phyloP scores from a whole-genome alignment of 1,140 invertebrate species.

The Drosophila littoralis region DNA sequence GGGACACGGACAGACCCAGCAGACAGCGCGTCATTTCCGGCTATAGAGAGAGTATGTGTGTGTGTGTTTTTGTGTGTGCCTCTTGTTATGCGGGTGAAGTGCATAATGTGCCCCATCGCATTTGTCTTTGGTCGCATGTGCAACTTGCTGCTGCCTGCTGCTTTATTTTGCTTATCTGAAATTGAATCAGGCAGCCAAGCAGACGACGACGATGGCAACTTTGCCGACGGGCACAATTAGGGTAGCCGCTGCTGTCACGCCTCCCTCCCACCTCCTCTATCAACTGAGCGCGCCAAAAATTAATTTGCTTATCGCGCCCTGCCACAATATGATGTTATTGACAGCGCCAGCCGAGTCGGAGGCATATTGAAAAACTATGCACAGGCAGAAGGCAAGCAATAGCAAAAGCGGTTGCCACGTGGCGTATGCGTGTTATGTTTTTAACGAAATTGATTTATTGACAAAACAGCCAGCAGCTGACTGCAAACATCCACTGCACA shows the following conservation, averaged over 20 bases:
- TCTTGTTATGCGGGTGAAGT: slow-evolving; percentile 69
- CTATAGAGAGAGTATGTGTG: slow-evolving; percentile 16
- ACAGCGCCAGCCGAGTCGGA: slow-evolving; percentile 49
- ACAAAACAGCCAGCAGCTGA: slow-evolving; percentile 66
- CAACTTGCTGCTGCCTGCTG: slow-evolving; percentile 48
- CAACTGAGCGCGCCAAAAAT: slow-evolving; percentile 50
- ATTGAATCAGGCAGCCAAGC: slow-evolving; percentile 80
- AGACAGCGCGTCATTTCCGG: slow-evolving; percentile 75
- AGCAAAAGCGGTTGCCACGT: slow-evolving; percentile 51
- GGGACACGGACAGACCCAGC: slow-evolving; percentile 23
- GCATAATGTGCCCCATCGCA: slow-evolving; percentile 75
- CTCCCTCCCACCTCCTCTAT: no score
- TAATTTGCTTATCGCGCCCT: slow-evolving; percentile 80
- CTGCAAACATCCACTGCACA: background rate
- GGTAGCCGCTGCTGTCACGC: slow-evolving; percentile 54
- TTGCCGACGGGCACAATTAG: slow-evolving; percentile 78
- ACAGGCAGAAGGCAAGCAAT: slow-evolving; percentile 32
- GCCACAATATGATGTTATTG: slow-evolving; percentile 76
- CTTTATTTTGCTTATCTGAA: slow-evolving; percentile 83
- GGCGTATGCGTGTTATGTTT: slow-evolving; percentile 81
- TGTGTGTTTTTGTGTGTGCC: background rate
- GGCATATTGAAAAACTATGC: slow-evolving; percentile 68
- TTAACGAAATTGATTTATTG: slow-evolving; percentile 81
- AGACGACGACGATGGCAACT: slow-evolving; percentile 59
- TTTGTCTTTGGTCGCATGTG: slow-evolving; percentile 80